These are phyloP conservation scores for Bos taurus DNA, from an alignment of 2,113 vertebrate genomes.

Conservation along the genomic window ARS-UCD2.0 NC_037335.1:49894501-49895000, in stretches of 20 bases:
- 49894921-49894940: not conserved
- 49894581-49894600: not conserved
- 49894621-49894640: not conserved
- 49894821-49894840: not conserved
- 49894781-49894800: not conserved
- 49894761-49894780: not conserved
- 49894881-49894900: not conserved
- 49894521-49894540: not conserved
- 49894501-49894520: not conserved
- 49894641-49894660: not conserved
- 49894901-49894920: not conserved
- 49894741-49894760: not conserved
- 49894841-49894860: conserved; percentile 21
- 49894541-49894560: not conserved
- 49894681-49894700: not conserved
- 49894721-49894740: not conserved
- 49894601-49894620: not conserved
- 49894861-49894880: not conserved
- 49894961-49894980: not conserved
- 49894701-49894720: not conserved
- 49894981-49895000: not conserved
- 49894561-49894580: not conserved
- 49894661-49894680: not conserved
- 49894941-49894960: not conserved
- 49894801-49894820: not conserved